Base-by-base conservation (phyloP, 92 coral and sea anemone species). In the Porites evermanni region DNA sequence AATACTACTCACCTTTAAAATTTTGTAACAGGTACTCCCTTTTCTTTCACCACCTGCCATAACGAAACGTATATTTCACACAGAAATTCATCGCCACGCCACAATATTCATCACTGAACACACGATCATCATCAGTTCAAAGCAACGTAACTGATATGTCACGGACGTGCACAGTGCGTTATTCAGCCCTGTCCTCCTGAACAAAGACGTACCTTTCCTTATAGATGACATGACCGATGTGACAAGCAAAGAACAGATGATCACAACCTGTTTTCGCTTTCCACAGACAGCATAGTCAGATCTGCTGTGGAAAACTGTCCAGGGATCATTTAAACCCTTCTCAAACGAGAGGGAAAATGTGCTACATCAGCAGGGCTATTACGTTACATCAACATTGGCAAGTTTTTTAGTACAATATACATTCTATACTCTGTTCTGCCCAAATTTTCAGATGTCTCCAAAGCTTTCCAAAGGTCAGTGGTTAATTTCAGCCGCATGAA, bases 211-310 rank as follows among this genome's bases (percentile, higher is more conserved):
- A 24, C 26, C 26, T 24, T 24, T 88, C 83, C 83, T 88, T 16
- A 23, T 88, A 64, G 92, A 88, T 44, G 92, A 88, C 81, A 88
- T 88, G 85, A 88, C 92, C 18, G 88, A 88, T 78, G 80, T 88
- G 75, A 82, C 91, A 47, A 23, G 91, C 65, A 88, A 88, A 76
- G 88, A 88, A 72, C 88, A 88, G 61, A 88, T 88, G 79, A 83
- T 83, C 58, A 64, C 26, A 24, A 24, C 26, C 26, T 24, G 21
- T 88, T 64, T 88, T 88, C 67, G 88, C 88, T 89, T 23, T 89
- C 85, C 14, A 89, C 89, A 24, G 89, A 83, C 91, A 83, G 82
- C 70, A 75, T 88, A 68, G 79, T 88, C 81, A 84, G 58, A 70
- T 79, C 83, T 18, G 85, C 77, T 66, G 90, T 88, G 50, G 88